phyloP scores from a whole-genome alignment of 2,888 invertebrate species.

The Epirrhoe alternata region DNA sequence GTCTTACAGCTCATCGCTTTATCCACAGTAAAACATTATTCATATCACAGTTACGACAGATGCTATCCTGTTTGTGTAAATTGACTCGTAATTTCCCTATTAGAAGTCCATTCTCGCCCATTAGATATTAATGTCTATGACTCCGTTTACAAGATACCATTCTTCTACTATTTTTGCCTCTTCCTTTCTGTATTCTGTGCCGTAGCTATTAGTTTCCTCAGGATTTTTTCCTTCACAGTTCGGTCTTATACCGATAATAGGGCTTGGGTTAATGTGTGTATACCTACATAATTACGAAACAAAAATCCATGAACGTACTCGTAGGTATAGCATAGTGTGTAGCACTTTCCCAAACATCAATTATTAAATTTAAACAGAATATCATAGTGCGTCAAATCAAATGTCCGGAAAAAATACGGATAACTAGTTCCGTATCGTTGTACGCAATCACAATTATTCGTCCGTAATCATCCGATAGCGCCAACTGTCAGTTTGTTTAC shows the following conservation, averaged over 20 bases:
- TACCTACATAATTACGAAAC: no score
- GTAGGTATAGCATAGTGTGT: no score
- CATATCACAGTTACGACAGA: neutral
- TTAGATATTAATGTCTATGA: conserved; percentile 25
- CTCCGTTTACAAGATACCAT: no score
- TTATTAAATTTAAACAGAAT: neutral
- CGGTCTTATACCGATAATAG: no score
- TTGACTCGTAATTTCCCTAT: conserved; percentile 34
- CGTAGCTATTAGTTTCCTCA: neutral
- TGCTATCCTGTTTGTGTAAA: conserved; percentile 29
- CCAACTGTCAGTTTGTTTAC: conserved; percentile 59
- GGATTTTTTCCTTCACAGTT: no score
- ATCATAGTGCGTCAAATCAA: conserved; percentile 1
- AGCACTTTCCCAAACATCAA: neutral
- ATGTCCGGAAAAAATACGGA: conserved; percentile 1
- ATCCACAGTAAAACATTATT: neutral
- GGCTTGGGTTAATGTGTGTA: no score
- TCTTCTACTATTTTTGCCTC: no score
- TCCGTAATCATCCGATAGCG: conserved; percentile 46
- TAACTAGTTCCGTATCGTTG: conserved; percentile 35
- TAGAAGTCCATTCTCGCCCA: conserved; percentile 31
- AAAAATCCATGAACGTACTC: no score
- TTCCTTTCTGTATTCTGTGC: neutral
- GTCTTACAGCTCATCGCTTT: no score
- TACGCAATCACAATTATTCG: conserved; percentile 25